Conservation (phyloP, 2,113 vertebrate species). For the Aphelocoma coerulescens region DNA sequence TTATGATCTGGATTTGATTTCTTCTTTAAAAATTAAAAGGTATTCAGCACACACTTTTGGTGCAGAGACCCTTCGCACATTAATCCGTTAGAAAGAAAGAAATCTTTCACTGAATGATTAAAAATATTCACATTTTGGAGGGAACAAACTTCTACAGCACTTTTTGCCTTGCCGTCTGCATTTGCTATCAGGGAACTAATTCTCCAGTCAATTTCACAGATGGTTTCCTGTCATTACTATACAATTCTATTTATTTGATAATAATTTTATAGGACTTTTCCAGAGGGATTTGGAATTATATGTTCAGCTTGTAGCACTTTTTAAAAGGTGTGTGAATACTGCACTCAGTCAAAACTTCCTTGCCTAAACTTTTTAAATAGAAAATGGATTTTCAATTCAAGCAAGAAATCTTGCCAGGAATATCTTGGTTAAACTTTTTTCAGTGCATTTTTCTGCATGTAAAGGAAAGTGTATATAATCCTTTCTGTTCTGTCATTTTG, state of each 20-base stretch:
- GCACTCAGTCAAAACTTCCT: not conserved
- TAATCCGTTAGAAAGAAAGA: not conserved
- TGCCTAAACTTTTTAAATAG: conserved; percentile 14
- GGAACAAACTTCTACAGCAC: conserved; percentile 17
- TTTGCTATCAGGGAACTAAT: conserved; percentile 42
- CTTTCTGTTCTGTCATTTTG: not conserved
- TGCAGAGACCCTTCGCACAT: conserved; percentile 11
- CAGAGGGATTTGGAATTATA: conserved; percentile 25
- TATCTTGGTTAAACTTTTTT: not conserved
- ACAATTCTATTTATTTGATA: conserved; percentile 61
- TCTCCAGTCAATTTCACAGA: conserved; percentile 58
- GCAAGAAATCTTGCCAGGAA: not conserved
- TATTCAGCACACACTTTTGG: not conserved
- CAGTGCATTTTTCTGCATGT: not conserved
- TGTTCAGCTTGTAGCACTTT: conserved; percentile 12
- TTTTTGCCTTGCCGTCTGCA: not conserved
- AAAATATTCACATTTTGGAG: conserved; percentile 43
- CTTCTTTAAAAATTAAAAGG: not conserved
- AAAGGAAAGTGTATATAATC: not conserved
- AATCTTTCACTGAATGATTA: conserved; percentile 46
- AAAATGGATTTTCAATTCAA: conserved; percentile 12
- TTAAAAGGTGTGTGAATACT: conserved; percentile 13
- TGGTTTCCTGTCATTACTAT: conserved; percentile 53
- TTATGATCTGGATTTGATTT: not conserved
- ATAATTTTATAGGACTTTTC: conserved; percentile 55